These are phyloP conservation scores for Monochamus alternatus DNA, from an alignment of 2,888 invertebrate species.

Conservation along the genomic window DNA sequence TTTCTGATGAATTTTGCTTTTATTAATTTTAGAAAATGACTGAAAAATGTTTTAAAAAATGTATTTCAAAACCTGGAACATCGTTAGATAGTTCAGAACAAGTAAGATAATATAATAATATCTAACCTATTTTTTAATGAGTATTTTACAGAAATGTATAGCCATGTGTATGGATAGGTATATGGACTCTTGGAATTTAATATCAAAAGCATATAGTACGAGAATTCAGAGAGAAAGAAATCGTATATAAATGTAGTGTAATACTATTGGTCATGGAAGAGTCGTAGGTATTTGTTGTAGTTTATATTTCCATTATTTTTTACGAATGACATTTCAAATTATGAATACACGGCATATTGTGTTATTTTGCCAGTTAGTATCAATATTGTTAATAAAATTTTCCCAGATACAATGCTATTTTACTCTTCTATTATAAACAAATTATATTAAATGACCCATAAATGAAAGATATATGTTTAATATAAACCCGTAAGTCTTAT, in stretches of 20 bases:
- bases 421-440: no score
- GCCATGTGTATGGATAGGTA: slow-evolving; percentile 99
- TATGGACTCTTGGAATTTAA: slow-evolving; percentile 96
- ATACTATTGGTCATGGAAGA: slow-evolving; percentile 1
- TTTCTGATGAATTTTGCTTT: slow-evolving; percentile 43
- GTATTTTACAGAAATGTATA: slow-evolving; percentile 87
- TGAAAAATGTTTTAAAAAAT: slow-evolving; percentile 97
- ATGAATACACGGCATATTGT: slow-evolving; percentile 44
- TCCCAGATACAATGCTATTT: neutral
- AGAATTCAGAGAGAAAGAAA: slow-evolving; percentile 86
- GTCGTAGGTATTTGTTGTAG: slow-evolving; percentile 20
- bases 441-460: no score
- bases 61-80: slow-evolving; percentile 91
- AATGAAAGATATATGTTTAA: no score
- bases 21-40: slow-evolving; percentile 87
- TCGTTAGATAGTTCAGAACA: slow-evolving; percentile 91
- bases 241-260: slow-evolving; percentile 55
- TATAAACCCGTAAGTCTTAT: no score
- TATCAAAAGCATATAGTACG: slow-evolving; percentile 90
- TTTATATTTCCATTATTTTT: slow-evolving; percentile 31
- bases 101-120: slow-evolving; percentile 70
- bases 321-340: slow-evolving; percentile 2
- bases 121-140: slow-evolving; percentile 22
- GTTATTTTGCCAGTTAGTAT: slow-evolving; percentile 43
- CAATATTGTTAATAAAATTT: slow-evolving; percentile 31